Evolutionary conservation across 2,113 vertebrate species (phyloP).

Genomic region (Daboia siamensis): DNA sequence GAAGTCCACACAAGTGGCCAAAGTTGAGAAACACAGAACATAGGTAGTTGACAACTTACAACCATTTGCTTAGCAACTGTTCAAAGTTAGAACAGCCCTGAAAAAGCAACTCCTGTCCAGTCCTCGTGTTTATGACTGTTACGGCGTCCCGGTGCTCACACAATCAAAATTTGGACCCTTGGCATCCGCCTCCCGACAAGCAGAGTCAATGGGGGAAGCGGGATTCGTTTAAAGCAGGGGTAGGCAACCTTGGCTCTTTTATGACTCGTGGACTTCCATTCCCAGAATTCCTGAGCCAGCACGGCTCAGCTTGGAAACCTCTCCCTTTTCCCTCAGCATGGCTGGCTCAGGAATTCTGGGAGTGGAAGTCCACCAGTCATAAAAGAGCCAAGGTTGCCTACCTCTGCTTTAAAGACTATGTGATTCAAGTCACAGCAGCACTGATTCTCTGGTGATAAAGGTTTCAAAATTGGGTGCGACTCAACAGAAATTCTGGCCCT

Average conservation of each 20-base stretch:
- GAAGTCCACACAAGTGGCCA: neutral
- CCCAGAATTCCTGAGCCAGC: too few species aligned
- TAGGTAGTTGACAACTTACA: neutral
- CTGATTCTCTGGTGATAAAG: neutral
- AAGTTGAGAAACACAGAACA: neutral
- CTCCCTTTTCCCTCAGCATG: too few species aligned
- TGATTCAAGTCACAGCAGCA: neutral
- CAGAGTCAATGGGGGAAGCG: neutral
- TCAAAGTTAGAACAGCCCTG: neutral
- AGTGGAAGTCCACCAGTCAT: too few species aligned
- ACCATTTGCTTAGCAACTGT: neutral
- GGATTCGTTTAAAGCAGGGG: neutral
- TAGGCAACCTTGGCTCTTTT: too few species aligned
- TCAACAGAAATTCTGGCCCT: neutral
- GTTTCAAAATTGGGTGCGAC: neutral
- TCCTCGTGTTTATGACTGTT: neutral
- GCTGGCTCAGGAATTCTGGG: too few species aligned
- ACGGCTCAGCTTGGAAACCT: too few species aligned
- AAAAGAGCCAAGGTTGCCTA: too few species aligned
- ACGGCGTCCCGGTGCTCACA: accelerated
- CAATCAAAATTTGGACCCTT: neutral
- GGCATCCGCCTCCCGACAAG: neutral
- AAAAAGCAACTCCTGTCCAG: neutral
- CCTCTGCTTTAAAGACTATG: neutral
- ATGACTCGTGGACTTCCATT: too few species aligned